Evolutionary conservation across 64 coral and sea anemone species (phyloP).

Genomic region (Acropora yongei): DNA sequence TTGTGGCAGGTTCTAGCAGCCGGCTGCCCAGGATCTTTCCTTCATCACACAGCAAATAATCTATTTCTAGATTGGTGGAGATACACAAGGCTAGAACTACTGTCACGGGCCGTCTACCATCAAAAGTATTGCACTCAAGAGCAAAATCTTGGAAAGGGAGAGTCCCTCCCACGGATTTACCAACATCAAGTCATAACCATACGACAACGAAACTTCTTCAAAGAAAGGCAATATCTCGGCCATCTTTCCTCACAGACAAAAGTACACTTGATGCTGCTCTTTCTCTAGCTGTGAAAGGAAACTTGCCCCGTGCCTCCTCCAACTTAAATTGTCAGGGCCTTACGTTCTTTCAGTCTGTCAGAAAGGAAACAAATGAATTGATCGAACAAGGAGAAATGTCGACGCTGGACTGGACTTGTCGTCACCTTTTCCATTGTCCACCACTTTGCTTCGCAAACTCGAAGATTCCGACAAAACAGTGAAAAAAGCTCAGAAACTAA

Average conservation of each 20-base stretch:
- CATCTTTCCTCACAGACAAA: neutral
- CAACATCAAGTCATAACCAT: neutral
- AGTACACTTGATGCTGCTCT: neutral
- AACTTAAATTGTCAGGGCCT: neutral
- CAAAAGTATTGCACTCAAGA: neutral
- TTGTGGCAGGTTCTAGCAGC: neutral
- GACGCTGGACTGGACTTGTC: neutral
- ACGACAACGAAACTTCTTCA: neutral
- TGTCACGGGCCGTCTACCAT: neutral
- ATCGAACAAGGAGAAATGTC: neutral
- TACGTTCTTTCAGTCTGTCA: neutral
- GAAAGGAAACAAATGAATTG: neutral
- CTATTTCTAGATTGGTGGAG: neutral
- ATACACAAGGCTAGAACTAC: neutral
- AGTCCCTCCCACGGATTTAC: neutral
- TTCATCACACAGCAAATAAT: neutral
- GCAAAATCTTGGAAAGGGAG: conserved; percentile 10
- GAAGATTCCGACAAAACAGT: conserved; percentile 40
- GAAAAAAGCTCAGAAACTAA: conserved; percentile 9
- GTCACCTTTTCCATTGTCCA: neutral
- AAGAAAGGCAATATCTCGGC: neutral
- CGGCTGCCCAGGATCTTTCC: neutral
- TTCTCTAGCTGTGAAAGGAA: neutral
- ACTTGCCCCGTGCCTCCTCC: neutral
- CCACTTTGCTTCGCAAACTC: conserved; percentile 35